Conservation (phyloP, 2,797 vertebrate species). For the Melanogrammus aeglefinus region DNA sequence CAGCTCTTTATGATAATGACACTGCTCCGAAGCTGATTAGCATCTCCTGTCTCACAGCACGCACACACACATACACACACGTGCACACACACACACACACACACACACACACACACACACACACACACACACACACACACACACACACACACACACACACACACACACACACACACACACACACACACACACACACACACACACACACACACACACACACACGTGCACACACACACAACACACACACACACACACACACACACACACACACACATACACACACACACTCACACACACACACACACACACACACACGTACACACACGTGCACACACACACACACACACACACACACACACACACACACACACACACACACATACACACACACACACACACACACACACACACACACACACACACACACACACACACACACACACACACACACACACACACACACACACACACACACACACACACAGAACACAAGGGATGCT, state of each 20-base stretch:
- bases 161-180: neutral
- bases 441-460: neutral
- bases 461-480: neutral
- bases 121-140: neutral
- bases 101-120: no score
- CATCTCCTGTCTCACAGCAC: constrained; percentile 34
- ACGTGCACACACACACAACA: neutral
- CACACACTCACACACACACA: neutral
- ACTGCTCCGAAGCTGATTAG: constrained; percentile 47
- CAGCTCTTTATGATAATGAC: constrained; percentile 39
- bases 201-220: neutral
- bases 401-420: neutral
- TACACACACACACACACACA: neutral
- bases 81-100: no score
- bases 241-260: no score
- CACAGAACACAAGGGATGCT: constrained; percentile 37
- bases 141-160: no score
- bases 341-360: neutral
- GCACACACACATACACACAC: neutral
- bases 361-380: neutral
- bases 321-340: neutral
- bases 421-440: neutral
- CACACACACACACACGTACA: no score
- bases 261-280: neutral
- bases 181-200: neutral